Base-by-base conservation (phyloP, 2,888 invertebrate species). In the Theretra japonica region DNA sequence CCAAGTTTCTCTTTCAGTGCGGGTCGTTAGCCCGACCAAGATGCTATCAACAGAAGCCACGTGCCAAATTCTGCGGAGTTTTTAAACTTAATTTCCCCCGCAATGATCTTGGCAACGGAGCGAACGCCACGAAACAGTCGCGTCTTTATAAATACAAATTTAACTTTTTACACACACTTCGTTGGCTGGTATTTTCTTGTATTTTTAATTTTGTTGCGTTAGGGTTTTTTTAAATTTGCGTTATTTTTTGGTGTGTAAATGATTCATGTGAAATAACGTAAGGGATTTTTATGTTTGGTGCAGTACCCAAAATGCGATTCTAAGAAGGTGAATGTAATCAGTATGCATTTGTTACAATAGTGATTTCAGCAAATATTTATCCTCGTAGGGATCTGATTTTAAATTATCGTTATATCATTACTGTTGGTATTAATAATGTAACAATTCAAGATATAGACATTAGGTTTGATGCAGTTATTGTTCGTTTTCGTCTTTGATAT, bases 21-120 rank as follows among this genome's bases (percentile, higher is more conserved):
- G 53, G 30, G 50, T 69, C 50, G 68, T 56, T 69, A 56, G 68
- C 56, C 30, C n/a, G 15, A 6, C 62, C 56, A 50, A 53, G 79
- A 79, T 77, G 78, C 74, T 78, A 79, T 77, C 78, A 72, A 59
- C 70, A 68, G 70, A 75, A 78, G 53, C 76, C 77, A 77, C 77
- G 75, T 78, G 79, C 79, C 78, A 78, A 79, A 79, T 75, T 78
- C 74, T 74, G 62, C 75, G 70, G 73, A 75, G 75, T 74, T 75
- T 77, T 70, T 62, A 75, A 79, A 79, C 75, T 77, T 79, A 78
- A 79, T 79, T 79, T 79, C 76, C 76, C 76, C 62, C 53, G 72
- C 71, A 74, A 73, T 73, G 72, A 71, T 72, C 75, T 73, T 78
- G 78, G 77, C 77, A 77, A 74, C 75, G 73, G 68, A 69, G 58